Evolutionary conservation across 2,888 invertebrate genomes (phyloP), one percentile per base, ranked within the genome.

Genomic region (Harpalus rufipes): DNA sequence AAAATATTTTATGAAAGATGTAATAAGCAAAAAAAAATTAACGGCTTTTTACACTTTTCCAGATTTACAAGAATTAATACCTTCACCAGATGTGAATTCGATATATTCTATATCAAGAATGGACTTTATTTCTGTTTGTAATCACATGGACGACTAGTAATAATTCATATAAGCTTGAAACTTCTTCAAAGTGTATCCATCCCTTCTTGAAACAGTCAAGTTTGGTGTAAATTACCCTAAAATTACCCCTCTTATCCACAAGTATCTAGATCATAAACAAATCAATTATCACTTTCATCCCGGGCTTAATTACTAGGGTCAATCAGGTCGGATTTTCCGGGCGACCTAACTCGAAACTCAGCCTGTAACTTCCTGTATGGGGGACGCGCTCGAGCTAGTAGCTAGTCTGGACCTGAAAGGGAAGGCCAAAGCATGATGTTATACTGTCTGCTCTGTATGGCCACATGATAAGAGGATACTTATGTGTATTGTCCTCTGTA

Each of bases 311-410:
- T 74, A 74, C 72, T 14, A 7, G 72, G 72, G 72, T 74, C 72
- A 74, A 74, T 74, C 72, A 74, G 72, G 72, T 44, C 72, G 72
- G 72, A 44, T 74, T 41, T 68, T 68, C 68, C 68, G 41, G 68
- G 6, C 25, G 72, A 74, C 72, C 72, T 41, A 41, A 14, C 44
- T 7, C 18, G 44, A 74, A 44, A 74, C 72, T 44, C 72, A 12
- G 8, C 72, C 41, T 14, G 68, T 63, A 74, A 44, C 72, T 74
- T 74, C 44, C 72, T 21, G 39, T 39, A 39, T 10, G 25, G 21
- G 21, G 63, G 25, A 63, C 12, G 10, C 44, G 44, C n/a, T 14
- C 32, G 6, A 7, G n/a, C 41, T 63, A 25, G 25, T 25, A 25
- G 3, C 32, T 32, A 3, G 32, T 68, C 61, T 68, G 39, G 8